Evolutionary conservation across 2,888 invertebrate species (phyloP).

Genomic region (Salticus scenicus): DNA sequence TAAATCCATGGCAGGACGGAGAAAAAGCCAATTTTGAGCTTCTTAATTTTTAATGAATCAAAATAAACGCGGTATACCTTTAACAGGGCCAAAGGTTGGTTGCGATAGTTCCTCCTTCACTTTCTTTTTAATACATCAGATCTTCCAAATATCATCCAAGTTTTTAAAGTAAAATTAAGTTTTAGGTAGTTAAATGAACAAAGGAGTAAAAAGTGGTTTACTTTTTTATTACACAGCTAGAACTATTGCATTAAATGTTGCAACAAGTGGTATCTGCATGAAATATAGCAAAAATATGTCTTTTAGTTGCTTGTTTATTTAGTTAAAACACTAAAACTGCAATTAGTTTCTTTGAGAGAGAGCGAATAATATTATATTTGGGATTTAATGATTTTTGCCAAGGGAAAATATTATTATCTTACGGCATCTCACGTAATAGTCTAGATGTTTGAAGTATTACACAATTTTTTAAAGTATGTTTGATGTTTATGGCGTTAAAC

Average conservation of each 20-base stretch:
- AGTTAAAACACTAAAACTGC: constrained; percentile 53
- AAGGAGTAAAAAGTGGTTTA: constrained; percentile 29
- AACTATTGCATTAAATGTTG: constrained; percentile 4
- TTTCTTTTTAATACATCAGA: constrained; percentile 58
- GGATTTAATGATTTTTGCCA: not conserved
- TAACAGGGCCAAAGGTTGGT: constrained; percentile 54
- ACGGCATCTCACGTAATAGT: not conserved
- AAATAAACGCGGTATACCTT: constrained; percentile 64
- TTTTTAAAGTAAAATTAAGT: constrained; percentile 63
- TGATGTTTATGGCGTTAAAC: no score
- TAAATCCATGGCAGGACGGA: constrained; percentile 63
- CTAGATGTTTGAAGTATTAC: no score
- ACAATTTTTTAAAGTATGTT: no score
- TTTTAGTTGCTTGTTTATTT: constrained; percentile 32
- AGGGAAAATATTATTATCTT: not conserved
- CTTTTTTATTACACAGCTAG: not conserved
- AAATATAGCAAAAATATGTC: constrained; percentile 51
- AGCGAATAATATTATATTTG: not conserved
- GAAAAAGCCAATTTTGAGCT: constrained; percentile 68
- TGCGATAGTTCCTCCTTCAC: constrained; percentile 33
- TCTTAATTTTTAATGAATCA: constrained; percentile 69
- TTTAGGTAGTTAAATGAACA: constrained; percentile 64
- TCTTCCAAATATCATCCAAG: constrained; percentile 37
- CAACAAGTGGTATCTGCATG: constrained; percentile 57
- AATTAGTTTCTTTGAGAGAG: constrained; percentile 20